Percentiles rank a stretch among this genome's conserved stretches.
Evolutionary conservation across 1,140 invertebrate species (phyloP).

Genomic region (Drosophila virilis): DNA sequence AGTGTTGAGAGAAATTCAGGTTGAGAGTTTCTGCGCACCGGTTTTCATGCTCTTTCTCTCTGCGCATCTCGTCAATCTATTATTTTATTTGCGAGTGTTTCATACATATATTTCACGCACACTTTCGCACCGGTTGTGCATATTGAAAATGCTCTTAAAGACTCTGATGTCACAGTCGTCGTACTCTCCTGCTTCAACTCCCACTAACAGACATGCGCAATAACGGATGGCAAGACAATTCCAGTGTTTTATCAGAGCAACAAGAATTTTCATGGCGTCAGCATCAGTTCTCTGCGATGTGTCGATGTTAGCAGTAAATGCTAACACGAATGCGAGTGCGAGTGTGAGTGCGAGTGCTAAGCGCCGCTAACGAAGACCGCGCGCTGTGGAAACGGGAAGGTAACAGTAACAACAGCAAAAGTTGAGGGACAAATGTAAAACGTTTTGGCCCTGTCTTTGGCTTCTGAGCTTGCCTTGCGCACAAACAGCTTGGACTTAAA

Average conservation of each 20-base stretch:
- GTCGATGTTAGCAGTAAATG: constrained; percentile 49
- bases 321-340: constrained; percentile 13
- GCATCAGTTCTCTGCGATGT: constrained; percentile 53
- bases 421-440: constrained; percentile 3
- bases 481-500: constrained; percentile 1
- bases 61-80: no score
- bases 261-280: constrained; percentile 15
- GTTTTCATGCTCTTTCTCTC: neutral
- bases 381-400: constrained; percentile 7
- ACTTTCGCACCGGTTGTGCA: neutral
- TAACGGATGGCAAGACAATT: neutral
- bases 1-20: constrained; percentile 9
- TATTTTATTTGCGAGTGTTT: no score
- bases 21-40: constrained; percentile 6
- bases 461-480: constrained; percentile 1
- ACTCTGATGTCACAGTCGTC: neutral
- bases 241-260: constrained; percentile 5
- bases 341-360: constrained; percentile 7
- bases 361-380: neutral
- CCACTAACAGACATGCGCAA: constrained; percentile 6
- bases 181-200: neutral
- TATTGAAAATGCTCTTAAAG: constrained; percentile 2
- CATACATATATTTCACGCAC: neutral
- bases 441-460: constrained; percentile 12
- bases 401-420: constrained; percentile 28